Base-by-base conservation (phyloP, 2,113 vertebrate species). In the Bufo bufo region DNA sequence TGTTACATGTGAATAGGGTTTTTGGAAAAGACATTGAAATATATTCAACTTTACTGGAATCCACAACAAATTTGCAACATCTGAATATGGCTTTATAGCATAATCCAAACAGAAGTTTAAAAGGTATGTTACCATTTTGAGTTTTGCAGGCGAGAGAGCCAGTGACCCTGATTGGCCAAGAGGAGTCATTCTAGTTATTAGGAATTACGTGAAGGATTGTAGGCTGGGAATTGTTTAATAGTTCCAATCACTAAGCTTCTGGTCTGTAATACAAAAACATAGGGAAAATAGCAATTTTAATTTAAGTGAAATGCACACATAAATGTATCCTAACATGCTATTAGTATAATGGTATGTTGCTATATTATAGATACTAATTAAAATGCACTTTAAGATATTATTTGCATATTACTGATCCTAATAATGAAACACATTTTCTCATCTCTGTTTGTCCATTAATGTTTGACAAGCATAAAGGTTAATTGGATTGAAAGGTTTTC, bases 341-440 rank as follows among this genome's bases (percentile, higher is more conserved):
- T 77, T 52, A 77, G 7, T 14, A 1, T 75, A 75, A 52, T 77
- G 9, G 17, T 20, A 78, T 23, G 49, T 23, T 54, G 12, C 47
- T 54, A 4, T 56, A 78, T 78, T 54, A 50, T 23, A 58, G 13
- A 58, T 58, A 33, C 11, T 81, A 81, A 81, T 61, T 17, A 43
- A 59, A 19, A 45, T 20, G 47, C 23, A 19, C 50, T 78, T 75
- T 50, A 49, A 33, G 56, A 45, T 61, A 19, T 43, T 79, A 50
- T 85, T 78, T 86, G 59, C 85, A 65, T 77, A 33, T 79, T 66
- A 65, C 75, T 54, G 45, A 52, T 66, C 54, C 47, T 54, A 69
- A 79, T 79, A 79, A 79, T 78, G 86, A 87, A 72, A 87, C 65
- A 87, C 50, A 87, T 87, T 87, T 72, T 20, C 33, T 45, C 58